A percentile compares a stretch with the other conserved stretches of the same genome.
Evolutionary conservation across 2,888 invertebrate genomes (phyloP).

Genomic region (Melangyna quadrimaculata): DNA sequence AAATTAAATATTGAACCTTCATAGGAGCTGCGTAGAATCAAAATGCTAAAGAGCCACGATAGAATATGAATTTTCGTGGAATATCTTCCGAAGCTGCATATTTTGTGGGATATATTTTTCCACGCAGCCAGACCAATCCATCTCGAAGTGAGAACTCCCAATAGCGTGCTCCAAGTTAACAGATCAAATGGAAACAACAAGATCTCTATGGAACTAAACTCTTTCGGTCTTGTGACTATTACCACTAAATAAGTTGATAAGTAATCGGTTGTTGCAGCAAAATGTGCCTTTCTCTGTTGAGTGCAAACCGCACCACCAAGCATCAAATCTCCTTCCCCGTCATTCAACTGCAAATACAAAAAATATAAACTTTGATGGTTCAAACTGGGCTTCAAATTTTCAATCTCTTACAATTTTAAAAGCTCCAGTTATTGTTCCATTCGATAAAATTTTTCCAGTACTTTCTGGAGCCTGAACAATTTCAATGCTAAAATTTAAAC

Average conservation of each 20-base stretch:
- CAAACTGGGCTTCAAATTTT: not conserved
- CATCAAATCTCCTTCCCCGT: not conserved
- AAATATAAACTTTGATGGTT: not conserved
- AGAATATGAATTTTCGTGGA: not conserved
- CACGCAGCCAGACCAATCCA: not conserved
- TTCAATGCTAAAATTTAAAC: not conserved
- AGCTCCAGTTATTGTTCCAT: constrained; percentile 6
- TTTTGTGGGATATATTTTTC: not conserved
- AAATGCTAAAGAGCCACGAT: not conserved
- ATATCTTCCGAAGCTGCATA: not conserved
- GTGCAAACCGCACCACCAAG: not conserved
- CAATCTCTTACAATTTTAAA: not conserved
- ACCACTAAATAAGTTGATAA: not conserved
- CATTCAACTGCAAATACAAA: not conserved
- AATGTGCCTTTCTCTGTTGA: not conserved
- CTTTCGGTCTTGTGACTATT: not conserved
- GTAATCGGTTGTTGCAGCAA: constrained; percentile 15
- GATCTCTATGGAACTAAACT: constrained; percentile 16
- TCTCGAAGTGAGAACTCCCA: not conserved
- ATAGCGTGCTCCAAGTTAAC: not conserved
- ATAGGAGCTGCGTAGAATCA: constrained; percentile 15
- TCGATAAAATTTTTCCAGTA: not conserved
- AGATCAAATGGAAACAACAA: not conserved
- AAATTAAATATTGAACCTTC: constrained; percentile 15
- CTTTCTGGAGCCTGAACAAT: not conserved